A percentile compares a stretch with the other conserved stretches of the same genome.
These are phyloP conservation scores for Scaptodrosophila lebanonensis DNA, from an alignment of 1,140 invertebrate species.

Conservation along the genomic window DNA sequence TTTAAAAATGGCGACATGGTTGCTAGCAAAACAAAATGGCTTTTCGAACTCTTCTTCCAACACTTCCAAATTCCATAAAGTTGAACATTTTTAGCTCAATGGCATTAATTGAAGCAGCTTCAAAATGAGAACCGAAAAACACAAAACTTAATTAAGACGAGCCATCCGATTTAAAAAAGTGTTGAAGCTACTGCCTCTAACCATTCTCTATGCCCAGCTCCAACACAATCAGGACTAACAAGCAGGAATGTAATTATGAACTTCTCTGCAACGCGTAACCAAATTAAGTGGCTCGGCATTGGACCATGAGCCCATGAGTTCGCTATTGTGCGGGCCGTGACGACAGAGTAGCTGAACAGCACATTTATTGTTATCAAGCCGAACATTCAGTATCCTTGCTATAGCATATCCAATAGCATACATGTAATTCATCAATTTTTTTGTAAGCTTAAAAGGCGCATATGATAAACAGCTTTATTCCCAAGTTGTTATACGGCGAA, in stretches of 20 bases:
- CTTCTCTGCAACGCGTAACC: constrained; percentile 41
- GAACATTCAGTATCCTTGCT: no score
- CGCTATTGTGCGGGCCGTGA: no score
- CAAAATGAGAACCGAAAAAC: constrained; percentile 9
- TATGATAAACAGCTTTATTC: no score
- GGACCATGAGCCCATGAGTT: background rate
- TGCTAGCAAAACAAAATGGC: background rate
- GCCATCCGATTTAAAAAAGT: no score
- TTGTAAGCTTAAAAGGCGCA: no score
- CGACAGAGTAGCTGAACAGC: no score
- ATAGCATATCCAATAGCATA: no score
- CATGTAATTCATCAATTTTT: no score
- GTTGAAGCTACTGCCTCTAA: no score
- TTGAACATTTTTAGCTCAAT: constrained; percentile 31
- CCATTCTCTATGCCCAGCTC: no score
- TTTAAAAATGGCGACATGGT: constrained; percentile 54
- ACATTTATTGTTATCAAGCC: no score
- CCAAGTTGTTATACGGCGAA: no score
- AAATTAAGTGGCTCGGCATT: constrained; percentile 32
- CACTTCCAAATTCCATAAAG: background rate
- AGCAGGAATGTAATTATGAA: constrained; percentile 74
- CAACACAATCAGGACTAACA: constrained; percentile 55
- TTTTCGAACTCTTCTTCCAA: background rate
- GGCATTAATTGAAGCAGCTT: constrained; percentile 38
- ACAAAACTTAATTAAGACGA: constrained; percentile 39